Evolutionary conservation across 2,888 invertebrate genomes (phyloP), one percentile per base, ranked within the genome.

Genomic region (Eustalomyia histrio): DNA sequence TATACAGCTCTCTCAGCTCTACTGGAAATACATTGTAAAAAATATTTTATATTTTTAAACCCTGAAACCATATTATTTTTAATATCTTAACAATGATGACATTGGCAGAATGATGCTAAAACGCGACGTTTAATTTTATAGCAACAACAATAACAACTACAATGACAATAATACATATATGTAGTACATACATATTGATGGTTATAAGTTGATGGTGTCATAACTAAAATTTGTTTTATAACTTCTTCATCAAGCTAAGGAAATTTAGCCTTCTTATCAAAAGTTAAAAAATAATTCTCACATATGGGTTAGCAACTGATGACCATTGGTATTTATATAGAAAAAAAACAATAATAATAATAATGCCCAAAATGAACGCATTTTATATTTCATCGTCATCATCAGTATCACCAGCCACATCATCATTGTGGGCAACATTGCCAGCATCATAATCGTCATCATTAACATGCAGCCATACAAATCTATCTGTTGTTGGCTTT

Each of bases 301-400:
- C 1, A 6, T 29, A 6, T 29, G 29, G 1, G 29, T 29, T 29
- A 6, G 3, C 29, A 29, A 29, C 29, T 6, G 4, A 29, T 29
- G 29, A 7, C 6, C 29, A 29, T 29, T 29, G 29, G 29, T 29
- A 29, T 29, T 29, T 29, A 50, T 35, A 35, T 39, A 39, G 65
- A 39, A 65, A 64, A 21, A 35, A 60, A 29, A 61, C 57, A 50
- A 63, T 52, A 83, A 86, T 87, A 86, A 87, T 87, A 86, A 88
- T 88, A 90, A 90, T 88, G 74, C 61, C 81, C 78, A 78, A 81
- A 78, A 71, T 81, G 71, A 75, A 78, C 80, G 80, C 69, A 78
- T 81, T 81, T 78, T 61, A 76, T 80, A 52, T 61, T 52, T 16
- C 29, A 74, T 47, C 24, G 21, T 61, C 69, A 64, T 68, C 82